Conservation (phyloP, 1,140 invertebrate species). For the Nilaparvata lugens region DNA sequence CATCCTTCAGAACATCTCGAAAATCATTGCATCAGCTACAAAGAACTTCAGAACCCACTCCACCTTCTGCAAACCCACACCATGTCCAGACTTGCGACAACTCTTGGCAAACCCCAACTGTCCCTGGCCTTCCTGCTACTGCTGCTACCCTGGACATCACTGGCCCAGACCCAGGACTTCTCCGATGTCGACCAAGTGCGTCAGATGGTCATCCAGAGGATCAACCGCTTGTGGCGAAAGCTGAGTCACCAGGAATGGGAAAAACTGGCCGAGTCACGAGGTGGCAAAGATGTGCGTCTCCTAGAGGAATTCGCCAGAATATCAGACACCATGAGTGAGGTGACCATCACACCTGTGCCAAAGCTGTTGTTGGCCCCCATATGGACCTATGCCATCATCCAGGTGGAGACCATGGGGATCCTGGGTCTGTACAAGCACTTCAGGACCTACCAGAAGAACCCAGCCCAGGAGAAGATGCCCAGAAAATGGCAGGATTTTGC, state of each 20-base stretch:
- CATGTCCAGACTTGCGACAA: too few relatives aligned
- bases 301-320: constrained; percentile 45
- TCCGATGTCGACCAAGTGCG: constrained; percentile 6
- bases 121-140: too few relatives aligned
- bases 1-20: too few relatives aligned
- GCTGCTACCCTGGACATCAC: too few relatives aligned
- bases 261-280: constrained; percentile 28
- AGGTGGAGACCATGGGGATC: constrained; percentile 42
- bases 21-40: too few relatives aligned
- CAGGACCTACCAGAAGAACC: constrained; percentile 39
- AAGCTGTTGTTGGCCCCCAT: constrained; percentile 35
- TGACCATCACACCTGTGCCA: constrained; percentile 6
- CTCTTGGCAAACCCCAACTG: too few relatives aligned
- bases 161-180: too few relatives aligned
- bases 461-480: constrained; percentile 34
- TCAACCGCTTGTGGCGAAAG: constrained; percentile 45
- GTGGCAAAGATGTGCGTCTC: constrained; percentile 40
- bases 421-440: constrained; percentile 50
- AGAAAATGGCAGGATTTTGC: constrained; percentile 51
- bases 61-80: too few relatives aligned
- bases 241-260: constrained; percentile 44
- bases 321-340: constrained; percentile 37
- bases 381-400: constrained; percentile 45
- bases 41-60: too few relatives aligned
- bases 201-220: constrained; percentile 15